Evolutionary conservation across 2,113 vertebrate species (phyloP).

Genomic region (Onychostruthus taczanowskii): DNA sequence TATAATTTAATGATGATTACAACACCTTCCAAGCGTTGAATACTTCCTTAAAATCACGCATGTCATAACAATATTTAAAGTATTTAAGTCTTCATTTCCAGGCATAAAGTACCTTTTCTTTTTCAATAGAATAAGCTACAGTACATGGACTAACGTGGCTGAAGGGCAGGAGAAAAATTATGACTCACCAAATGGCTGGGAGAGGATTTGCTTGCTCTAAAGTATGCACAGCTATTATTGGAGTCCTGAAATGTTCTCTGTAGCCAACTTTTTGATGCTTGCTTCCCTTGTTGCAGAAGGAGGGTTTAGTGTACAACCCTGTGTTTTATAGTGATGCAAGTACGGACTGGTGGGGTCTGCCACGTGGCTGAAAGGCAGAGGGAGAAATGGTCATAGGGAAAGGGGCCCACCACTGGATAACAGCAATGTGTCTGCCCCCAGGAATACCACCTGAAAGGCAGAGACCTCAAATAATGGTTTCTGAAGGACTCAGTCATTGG

Average conservation of each 20-base stretch:
- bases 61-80: not conserved
- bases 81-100: not conserved
- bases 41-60: not conserved
- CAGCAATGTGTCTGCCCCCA: not conserved
- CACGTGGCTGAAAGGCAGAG: not conserved
- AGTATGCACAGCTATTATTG: not conserved
- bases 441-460: not conserved
- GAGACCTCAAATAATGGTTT: not conserved
- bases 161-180: not conserved
- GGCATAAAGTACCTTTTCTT: not conserved
- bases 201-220: not conserved
- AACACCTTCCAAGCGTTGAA: not conserved
- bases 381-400: not conserved
- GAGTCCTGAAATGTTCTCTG: not conserved
- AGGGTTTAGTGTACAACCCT: not conserved
- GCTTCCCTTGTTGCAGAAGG: not conserved
- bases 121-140: not conserved
- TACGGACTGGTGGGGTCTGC: not conserved
- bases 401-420: rapidly evolving
- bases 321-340: not conserved
- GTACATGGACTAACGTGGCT: not conserved
- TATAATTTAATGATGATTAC: not conserved
- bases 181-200: not conserved
- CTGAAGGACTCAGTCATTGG: not conserved
- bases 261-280: not conserved